Conservation (phyloP, 2,888 invertebrate genomes). For the Abscondita cerata region DNA sequence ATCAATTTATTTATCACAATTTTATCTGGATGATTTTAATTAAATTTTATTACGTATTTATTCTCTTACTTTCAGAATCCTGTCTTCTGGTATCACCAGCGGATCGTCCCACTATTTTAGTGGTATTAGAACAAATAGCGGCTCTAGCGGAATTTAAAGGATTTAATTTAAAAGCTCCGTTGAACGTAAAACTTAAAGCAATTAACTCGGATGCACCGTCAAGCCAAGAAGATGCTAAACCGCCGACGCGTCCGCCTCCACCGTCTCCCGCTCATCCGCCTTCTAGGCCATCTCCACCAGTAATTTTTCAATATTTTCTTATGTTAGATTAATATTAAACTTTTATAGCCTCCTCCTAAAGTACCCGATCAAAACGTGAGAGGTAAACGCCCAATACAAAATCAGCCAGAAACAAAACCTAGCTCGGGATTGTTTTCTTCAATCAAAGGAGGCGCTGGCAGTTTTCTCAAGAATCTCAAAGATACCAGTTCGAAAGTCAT, state of each 20-base stretch:
- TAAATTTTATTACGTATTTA: too few species aligned
- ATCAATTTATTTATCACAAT: not conserved
- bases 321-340: conserved; percentile 28
- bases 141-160: conserved; percentile 87
- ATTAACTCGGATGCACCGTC: conserved; percentile 43
- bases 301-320: conserved; percentile 17
- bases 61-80: conserved; percentile 69
- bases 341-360: conserved; percentile 40
- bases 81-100: conserved; percentile 84
- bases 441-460: conserved; percentile 91
- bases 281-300: conserved; percentile 38
- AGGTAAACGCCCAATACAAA: conserved; percentile 44
- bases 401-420: conserved; percentile 50
- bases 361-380: too few species aligned
- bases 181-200: conserved; percentile 69
- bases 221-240: conserved; percentile 42
- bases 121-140: conserved; percentile 83
- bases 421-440: conserved; percentile 77
- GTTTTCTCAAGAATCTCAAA: conserved; percentile 90
- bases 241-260: conserved; percentile 47
- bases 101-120: conserved; percentile 79
- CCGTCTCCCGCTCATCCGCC: conserved; percentile 47
- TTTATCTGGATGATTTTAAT: too few species aligned
- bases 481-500: conserved; percentile 97
- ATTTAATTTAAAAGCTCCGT: conserved; percentile 81